Percentiles rank a stretch among this genome's conserved stretches.
These are phyloP conservation scores for Dryoscopus gambensis DNA, from an alignment of 2,113 vertebrate species.

Conservation along the genomic window DNA sequence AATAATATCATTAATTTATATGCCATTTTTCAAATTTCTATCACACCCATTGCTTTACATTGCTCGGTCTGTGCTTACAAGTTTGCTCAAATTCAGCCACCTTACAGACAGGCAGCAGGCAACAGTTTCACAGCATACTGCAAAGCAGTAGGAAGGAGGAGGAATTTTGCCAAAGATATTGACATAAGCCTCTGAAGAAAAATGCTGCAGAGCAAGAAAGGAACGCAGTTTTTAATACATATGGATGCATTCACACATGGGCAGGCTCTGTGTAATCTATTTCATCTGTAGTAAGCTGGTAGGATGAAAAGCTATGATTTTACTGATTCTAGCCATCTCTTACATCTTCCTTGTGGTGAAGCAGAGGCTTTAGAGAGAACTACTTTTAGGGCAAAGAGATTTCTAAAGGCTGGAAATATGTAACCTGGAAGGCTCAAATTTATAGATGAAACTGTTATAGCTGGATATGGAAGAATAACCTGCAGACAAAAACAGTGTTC, in stretches of 20 bases:
- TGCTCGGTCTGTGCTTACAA: not conserved
- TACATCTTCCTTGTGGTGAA: not conserved
- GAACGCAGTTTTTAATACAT: not conserved
- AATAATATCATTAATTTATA: not conserved
- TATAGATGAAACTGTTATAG: conserved; percentile 1
- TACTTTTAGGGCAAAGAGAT: not conserved
- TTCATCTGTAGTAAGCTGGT: conserved; percentile 3
- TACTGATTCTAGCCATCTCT: not conserved
- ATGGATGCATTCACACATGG: not conserved
- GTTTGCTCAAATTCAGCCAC: conserved; percentile 18
- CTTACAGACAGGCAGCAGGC: not conserved
- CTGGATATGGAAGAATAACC: not conserved
- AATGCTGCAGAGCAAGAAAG: not conserved
- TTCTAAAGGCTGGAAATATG: conserved; percentile 20
- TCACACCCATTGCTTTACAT: not conserved
- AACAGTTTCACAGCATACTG: not conserved
- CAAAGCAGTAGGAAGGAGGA: conserved; percentile 13
- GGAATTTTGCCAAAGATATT: conserved; percentile 31
- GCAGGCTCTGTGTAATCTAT: not conserved
- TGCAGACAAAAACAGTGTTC: not conserved
- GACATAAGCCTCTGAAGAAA: conserved; percentile 22
- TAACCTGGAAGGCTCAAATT: conserved; percentile 4
- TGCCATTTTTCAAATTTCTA: not conserved
- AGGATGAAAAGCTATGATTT: conserved; percentile 23
- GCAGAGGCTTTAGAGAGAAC: not conserved